Conservation (phyloP, 2,888 invertebrate species). For the Ceratothoa steindachneri region DNA sequence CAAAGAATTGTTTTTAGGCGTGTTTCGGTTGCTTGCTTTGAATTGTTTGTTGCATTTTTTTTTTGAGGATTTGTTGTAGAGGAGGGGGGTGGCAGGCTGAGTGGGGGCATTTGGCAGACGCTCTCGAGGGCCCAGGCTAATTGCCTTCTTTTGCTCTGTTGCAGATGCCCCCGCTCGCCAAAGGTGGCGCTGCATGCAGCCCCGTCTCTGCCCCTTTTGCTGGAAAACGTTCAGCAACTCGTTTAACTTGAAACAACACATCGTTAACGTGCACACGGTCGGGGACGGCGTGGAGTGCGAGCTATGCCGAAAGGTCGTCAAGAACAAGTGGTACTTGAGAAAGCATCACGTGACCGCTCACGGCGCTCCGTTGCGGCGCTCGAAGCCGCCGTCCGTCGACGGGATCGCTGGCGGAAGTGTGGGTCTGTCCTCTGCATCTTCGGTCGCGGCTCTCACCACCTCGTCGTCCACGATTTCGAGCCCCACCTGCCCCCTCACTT, state of each 20-base stretch:
- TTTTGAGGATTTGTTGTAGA: no score
- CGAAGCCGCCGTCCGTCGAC: conserved; percentile 18
- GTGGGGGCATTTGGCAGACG: conserved; percentile 41
- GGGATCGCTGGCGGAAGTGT: neutral
- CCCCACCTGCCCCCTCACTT: neutral
- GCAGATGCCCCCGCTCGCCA: conserved; percentile 48
- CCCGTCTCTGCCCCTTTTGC: conserved; percentile 52
- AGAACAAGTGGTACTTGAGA: conserved; percentile 53
- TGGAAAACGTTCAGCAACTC: conserved; percentile 52
- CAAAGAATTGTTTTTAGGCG: no score
- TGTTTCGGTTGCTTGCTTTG: no score
- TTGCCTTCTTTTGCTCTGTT: conserved; percentile 47
- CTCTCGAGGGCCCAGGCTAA: conserved; percentile 4
- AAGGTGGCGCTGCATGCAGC: conserved; percentile 53
- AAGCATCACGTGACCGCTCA: conserved; percentile 53
- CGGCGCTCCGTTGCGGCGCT: conserved; percentile 51
- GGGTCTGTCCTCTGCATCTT: neutral
- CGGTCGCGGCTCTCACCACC: neutral
- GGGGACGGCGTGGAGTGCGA: conserved; percentile 51
- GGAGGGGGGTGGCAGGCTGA: conserved; percentile 15
- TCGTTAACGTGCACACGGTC: conserved; percentile 52
- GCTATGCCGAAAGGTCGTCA: conserved; percentile 51
- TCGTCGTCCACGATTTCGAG: neutral
- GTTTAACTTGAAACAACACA: conserved; percentile 53
- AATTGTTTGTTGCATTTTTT: no score